These are phyloP conservation scores for Pandion haliaetus DNA, from an alignment of 2,113 vertebrate species.

Conservation along the genomic window DNA sequence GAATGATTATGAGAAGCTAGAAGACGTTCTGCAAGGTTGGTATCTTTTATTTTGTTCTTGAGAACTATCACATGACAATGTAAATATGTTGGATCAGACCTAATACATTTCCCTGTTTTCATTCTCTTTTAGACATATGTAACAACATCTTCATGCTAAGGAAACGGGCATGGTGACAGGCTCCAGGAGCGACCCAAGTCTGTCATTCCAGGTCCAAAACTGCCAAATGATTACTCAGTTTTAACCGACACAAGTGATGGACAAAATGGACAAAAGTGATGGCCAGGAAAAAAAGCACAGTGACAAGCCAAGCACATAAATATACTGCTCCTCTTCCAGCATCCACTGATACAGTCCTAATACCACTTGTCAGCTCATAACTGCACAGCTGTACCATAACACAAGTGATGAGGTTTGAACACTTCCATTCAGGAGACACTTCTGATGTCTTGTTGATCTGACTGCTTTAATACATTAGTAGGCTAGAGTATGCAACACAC, in stretches of 20 bases:
- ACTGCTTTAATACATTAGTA: neutral
- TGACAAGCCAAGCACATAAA: neutral
- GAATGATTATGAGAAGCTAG: neutral
- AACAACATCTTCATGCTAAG: neutral
- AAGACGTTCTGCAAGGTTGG: neutral
- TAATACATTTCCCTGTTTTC: neutral
- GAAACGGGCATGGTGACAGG: fast-evolving
- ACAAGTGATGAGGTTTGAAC: neutral
- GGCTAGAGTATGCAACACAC: neutral
- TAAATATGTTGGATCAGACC: neutral
- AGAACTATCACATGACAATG: neutral
- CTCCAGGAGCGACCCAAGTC: neutral
- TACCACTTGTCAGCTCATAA: neutral
- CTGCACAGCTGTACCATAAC: neutral
- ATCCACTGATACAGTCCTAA: neutral
- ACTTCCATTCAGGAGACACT: neutral
- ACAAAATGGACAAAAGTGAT: neutral
- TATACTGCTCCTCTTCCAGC: neutral
- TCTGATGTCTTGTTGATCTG: neutral
- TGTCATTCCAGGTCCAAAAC: neutral
- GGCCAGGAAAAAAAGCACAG: neutral
- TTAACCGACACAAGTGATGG: neutral
- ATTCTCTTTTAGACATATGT: neutral
- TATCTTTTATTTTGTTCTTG: neutral
- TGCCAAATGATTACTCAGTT: neutral